Percentiles rank a stretch among this genome's conserved stretches.
Conservation (phyloP, 1,140 invertebrate species). For the Riptortus pedestris region DNA sequence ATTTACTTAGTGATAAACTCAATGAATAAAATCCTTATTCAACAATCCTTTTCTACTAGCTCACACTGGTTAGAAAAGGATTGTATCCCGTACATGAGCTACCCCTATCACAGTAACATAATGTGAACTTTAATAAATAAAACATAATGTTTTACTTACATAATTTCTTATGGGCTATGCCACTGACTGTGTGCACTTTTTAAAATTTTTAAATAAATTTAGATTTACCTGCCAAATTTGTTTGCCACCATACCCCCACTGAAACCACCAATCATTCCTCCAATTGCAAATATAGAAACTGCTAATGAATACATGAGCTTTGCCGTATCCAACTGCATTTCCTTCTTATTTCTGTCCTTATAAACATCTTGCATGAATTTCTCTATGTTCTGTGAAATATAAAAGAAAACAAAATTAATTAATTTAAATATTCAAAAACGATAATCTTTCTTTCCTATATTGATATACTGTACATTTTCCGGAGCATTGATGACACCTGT, state of each 20-base stretch:
- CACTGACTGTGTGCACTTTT: no score
- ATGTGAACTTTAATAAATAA: no score
- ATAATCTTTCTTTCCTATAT: conserved; percentile 23
- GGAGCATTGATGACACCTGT: conserved; percentile 97
- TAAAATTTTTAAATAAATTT: no score
- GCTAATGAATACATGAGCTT: conserved; percentile 76
- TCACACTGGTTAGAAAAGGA: no score
- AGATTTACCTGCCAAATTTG: conserved; percentile 67
- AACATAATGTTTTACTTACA: no score
- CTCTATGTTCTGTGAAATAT: conserved; percentile 64
- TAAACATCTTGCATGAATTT: conserved; percentile 86
- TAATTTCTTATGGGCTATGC: no score
- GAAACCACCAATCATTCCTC: conserved; percentile 90
- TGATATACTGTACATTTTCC: conserved; percentile 65
- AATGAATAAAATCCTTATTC: no score
- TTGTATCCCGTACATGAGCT: no score
- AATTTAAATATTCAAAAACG: no score
- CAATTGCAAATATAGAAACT: conserved; percentile 88
- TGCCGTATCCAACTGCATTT: conserved; percentile 56
- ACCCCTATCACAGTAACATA: no score
- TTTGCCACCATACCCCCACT: conserved; percentile 80
- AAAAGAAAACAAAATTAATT: conserved; percentile 19
- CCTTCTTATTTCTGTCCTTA: conserved; percentile 58
- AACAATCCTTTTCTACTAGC: no score
- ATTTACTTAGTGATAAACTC: no score